Evolutionary conservation across 2,888 invertebrate species (phyloP).

Genomic region (Sphaerophoria taeniata): DNA sequence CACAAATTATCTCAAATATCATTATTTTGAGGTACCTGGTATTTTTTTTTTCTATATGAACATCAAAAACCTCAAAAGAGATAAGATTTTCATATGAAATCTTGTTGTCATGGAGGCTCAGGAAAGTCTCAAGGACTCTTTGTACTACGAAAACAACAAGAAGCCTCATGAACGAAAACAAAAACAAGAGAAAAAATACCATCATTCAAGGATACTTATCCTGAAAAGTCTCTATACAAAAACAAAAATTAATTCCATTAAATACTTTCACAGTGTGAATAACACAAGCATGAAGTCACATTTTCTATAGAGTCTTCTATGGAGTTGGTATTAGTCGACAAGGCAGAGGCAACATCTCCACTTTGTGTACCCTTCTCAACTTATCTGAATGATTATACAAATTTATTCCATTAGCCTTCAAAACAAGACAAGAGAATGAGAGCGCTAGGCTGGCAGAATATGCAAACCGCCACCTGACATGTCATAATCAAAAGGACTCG

Average conservation of each 20-base stretch:
- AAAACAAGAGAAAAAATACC: not conserved
- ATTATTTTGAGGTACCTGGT: slow-evolving; percentile 30
- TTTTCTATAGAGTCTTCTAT: slow-evolving; percentile 12
- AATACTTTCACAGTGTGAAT: slow-evolving; percentile 16
- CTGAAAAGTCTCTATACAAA: not conserved
- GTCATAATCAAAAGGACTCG: slow-evolving; percentile 39
- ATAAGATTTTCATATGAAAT: slow-evolving; percentile 1
- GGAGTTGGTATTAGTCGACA: slow-evolving; percentile 1
- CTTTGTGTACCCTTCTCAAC: slow-evolving; percentile 11
- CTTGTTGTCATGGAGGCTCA: slow-evolving; percentile 18
- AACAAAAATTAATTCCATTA: slow-evolving; percentile 6
- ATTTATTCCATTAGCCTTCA: slow-evolving; percentile 57
- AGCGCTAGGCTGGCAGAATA: not conserved
- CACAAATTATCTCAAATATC: slow-evolving; percentile 25
- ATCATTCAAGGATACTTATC: slow-evolving; percentile 22
- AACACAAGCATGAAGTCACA: slow-evolving; percentile 5
- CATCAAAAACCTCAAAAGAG: slow-evolving; percentile 22
- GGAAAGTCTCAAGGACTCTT: slow-evolving; percentile 28
- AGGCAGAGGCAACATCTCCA: not conserved
- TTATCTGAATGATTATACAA: slow-evolving; percentile 46
- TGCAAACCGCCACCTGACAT: slow-evolving; percentile 41
- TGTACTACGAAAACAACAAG: not conserved
- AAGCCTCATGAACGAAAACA: not conserved
- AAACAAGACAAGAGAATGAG: not conserved
- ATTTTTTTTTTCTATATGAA: slow-evolving; percentile 19